Evolutionary conservation across 1,140 invertebrate species (phyloP), one percentile per base, ranked within the genome.

Genomic region (Zophobas morio): DNA sequence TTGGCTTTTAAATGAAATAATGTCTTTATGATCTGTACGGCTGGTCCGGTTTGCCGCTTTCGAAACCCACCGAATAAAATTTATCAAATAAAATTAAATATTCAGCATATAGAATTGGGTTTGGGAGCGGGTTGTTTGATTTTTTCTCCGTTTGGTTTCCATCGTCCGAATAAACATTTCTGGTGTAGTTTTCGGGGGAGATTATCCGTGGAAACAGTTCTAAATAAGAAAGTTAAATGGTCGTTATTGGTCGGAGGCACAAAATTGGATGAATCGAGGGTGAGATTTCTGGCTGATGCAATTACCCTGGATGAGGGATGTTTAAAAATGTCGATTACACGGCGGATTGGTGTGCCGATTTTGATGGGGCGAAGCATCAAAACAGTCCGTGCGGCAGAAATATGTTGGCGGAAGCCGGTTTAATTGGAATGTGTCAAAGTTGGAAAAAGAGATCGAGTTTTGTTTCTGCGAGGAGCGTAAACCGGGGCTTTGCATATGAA

Each of bases 381-480:
- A 66, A 66, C 42, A 66, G 60, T 66, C 60, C 1, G 60, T 42
- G 39, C 42, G 39, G 60, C 39, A 20, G 49, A 46, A 51, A 51
- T 20, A 51, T 20, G 49, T 51, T 20, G 4, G 34, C 40, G 1
- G 47, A 72, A 72, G 70, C 47, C 46, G 4, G 71, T 73, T 73
- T 73, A 73, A 73, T 73, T 73, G 49, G 71, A 73, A 73, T 73
- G 49, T 54, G 71, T 73, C 71, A 73, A 73, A 73, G 71, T 73
- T 53, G 37, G 60, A n/a, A 54, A 54, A 20, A 20, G 36, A 53
- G 49, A 73, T 73, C 47, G 49, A 73, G 71, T 53, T 54, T 73
- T 56, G 47, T 53, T 73, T 73, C 54, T 73, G 34, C 46, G 51
- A 32, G 37, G 40, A 5, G 4, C 49, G 49, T 73, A 72, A 72